These are phyloP conservation scores for Cerceris ruficornis DNA, from an alignment of 2,888 invertebrate species.

Conservation along the genomic window DNA sequence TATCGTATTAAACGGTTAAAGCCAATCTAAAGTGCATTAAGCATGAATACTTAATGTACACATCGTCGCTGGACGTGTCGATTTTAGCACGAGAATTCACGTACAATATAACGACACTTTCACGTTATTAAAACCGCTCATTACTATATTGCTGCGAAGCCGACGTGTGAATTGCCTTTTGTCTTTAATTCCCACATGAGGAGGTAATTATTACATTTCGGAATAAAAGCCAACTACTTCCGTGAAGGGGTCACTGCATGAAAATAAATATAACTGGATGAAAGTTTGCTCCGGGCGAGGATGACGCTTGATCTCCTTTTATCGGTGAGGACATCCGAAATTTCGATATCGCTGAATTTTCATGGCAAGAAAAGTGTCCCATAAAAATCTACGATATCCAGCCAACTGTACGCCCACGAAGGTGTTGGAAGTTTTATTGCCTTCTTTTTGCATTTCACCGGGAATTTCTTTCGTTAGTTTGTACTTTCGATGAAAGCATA, in stretches of 20 bases:
- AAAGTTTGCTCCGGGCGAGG: constrained; percentile 64
- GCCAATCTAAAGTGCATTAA: background rate
- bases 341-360: background rate
- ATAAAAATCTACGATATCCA: background rate
- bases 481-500: no score
- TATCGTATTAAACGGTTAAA: no score
- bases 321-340: constrained; percentile 3
- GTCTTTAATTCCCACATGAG: background rate
- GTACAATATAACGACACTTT: background rate
- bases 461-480: no score
- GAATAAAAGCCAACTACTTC: background rate
- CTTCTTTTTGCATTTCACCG: no score
- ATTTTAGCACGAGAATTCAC: background rate
- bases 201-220: background rate
- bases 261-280: constrained; percentile 47
- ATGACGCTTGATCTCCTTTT: constrained; percentile 31
- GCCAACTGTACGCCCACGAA: no score
- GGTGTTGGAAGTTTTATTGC: no score
- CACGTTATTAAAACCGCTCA: background rate
- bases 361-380: background rate
- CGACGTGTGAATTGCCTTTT: background rate
- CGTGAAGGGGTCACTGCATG: background rate
- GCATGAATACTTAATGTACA: background rate
- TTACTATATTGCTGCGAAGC: no score
- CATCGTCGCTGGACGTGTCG: background rate